Conservation (phyloP, 30 jellyfish, hydroid and myxozoan genomes). For the Aurelia aurita complex sp. Pacific region DNA sequence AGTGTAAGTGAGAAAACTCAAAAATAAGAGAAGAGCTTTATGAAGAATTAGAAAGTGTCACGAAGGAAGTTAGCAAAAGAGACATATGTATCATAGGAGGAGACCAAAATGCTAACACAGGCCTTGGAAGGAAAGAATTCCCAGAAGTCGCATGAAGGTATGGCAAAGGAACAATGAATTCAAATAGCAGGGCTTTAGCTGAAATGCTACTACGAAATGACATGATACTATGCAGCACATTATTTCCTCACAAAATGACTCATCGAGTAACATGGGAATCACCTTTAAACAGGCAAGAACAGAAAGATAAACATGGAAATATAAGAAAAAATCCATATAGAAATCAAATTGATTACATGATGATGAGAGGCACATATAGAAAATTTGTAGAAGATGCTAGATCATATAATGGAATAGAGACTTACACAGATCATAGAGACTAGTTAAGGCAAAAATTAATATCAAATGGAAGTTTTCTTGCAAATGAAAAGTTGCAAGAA, state of each 20-base stretch:
- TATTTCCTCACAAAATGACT: conserved; percentile 5
- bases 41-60: no score
- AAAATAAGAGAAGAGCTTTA: no score
- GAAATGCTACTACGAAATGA: background rate
- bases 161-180: no score
- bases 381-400: background rate
- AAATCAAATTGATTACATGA: conserved; percentile 16
- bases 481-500: no score
- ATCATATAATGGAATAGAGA: conserved; percentile 21
- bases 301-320: conserved; percentile 4
- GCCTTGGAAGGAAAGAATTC: no score
- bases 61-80: no score
- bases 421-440: background rate
- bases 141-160: no score
- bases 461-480: no score
- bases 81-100: no score
- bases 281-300: background rate
- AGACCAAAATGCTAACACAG: no score
- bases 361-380: background rate
- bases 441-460: no score
- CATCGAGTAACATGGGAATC: conserved; percentile 35
- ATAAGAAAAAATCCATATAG: conserved; percentile 20
- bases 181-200: background rate
- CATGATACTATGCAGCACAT: conserved; percentile 1
- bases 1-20: no score